phyloP scores from a whole-genome alignment of 2,113 vertebrate species.

The Phycodurus eques region DNA sequence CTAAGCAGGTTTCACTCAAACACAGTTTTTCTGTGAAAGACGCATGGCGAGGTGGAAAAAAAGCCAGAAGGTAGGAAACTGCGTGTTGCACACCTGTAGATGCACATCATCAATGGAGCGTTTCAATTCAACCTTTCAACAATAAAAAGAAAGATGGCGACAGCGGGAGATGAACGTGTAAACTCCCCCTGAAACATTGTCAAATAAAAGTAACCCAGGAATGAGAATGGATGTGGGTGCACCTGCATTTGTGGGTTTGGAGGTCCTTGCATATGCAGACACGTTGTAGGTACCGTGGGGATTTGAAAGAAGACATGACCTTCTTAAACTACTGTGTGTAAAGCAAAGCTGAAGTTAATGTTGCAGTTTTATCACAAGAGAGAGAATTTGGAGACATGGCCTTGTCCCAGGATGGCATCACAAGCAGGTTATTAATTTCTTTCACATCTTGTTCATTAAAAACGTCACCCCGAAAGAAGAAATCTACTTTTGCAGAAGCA shows the following conservation, averaged over 20 bases:
- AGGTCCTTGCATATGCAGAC: slow-evolving; percentile 38
- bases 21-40: slow-evolving; percentile 2
- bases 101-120: slow-evolving; percentile 32
- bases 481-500: background rate
- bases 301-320: background rate
- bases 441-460: background rate
- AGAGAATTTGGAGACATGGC: background rate
- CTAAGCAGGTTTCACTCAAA: background rate
- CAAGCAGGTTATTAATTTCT: background rate
- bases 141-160: slow-evolving; percentile 36
- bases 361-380: background rate
- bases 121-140: slow-evolving; percentile 44
- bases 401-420: background rate
- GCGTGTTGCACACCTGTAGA: slow-evolving; percentile 4
- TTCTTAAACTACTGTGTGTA: background rate
- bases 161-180: slow-evolving; percentile 23
- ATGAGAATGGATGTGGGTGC: slow-evolving; percentile 56
- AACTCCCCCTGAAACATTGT: slow-evolving; percentile 43
- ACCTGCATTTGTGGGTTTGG: slow-evolving; percentile 23
- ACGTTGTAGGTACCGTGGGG: slow-evolving; percentile 20
- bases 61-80: slow-evolving; percentile 12
- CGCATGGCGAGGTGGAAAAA: background rate
- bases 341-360: background rate
- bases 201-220: slow-evolving; percentile 47
- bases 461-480: background rate